phyloP scores from a whole-genome alignment of 2,797 vertebrate genomes.

The Coccyzus lansbergi region DNA sequence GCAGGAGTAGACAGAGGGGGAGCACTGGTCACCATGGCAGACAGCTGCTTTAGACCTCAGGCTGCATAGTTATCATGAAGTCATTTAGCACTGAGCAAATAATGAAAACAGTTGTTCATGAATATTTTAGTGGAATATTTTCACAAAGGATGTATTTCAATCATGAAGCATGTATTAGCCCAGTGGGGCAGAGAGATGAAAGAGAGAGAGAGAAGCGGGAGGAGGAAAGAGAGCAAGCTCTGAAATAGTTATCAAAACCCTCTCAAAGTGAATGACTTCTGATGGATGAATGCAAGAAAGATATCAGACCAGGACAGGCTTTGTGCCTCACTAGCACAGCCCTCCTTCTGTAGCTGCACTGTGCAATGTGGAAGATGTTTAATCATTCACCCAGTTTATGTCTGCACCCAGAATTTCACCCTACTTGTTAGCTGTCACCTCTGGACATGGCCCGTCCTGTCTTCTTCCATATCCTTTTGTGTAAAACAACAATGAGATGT shows the following conservation, averaged over 20 bases:
- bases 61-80: background rate
- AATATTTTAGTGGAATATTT: conserved; percentile 41
- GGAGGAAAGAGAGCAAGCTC: background rate
- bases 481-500: background rate
- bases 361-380: background rate
- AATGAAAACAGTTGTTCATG: conserved; percentile 10
- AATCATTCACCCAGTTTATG: background rate
- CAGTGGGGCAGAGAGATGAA: background rate
- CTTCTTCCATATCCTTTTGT: background rate
- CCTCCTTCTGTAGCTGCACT: background rate
- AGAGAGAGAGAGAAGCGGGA: background rate
- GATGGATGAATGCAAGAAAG: background rate
- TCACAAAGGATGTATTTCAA: background rate
- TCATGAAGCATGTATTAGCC: background rate
- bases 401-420: background rate
- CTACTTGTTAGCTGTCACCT: background rate
- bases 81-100: conserved; percentile 17
- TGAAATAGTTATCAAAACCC: background rate
- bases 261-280: background rate
- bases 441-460: background rate
- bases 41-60: background rate
- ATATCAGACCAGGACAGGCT: background rate
- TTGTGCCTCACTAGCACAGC: background rate
- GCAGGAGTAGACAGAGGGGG: background rate
- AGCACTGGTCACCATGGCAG: background rate